Percentiles rank a stretch among this genome's conserved stretches.
phyloP scores from a whole-genome alignment of 2,113 vertebrate genomes.

The Hippocampus abdominalis region DNA sequence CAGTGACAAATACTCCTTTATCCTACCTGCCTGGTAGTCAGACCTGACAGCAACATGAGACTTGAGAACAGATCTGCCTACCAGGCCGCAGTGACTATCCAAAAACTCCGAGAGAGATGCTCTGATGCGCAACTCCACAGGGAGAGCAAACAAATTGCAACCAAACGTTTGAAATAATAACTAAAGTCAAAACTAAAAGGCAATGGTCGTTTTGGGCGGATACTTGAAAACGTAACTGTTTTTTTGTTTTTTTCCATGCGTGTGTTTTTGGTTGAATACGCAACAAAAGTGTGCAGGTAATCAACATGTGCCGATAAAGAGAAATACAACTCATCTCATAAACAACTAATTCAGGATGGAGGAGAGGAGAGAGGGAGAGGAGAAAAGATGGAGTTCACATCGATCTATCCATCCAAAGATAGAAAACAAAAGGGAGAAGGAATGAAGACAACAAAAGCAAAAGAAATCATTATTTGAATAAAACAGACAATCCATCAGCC shows the following conservation, averaged over 20 bases:
- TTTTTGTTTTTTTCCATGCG: constrained; percentile 5
- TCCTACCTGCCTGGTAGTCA: constrained; percentile 60
- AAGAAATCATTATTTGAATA: constrained; percentile 33
- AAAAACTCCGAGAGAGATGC: constrained; percentile 66
- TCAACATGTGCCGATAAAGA: constrained; percentile 78
- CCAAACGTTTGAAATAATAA: constrained; percentile 73
- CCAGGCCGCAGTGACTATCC: constrained; percentile 58
- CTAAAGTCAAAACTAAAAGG: constrained; percentile 52
- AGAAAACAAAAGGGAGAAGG: constrained; percentile 70
- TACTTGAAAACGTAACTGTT: constrained; percentile 49
- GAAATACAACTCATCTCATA: constrained; percentile 78
- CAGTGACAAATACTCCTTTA: constrained; percentile 24
- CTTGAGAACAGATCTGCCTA: constrained; percentile 58
- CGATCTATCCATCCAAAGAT: constrained; percentile 76
- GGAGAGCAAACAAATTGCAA: constrained; percentile 73
- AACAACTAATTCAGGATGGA: constrained; percentile 79
- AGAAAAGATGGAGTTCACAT: constrained; percentile 67
- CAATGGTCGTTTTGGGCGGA: constrained; percentile 62
- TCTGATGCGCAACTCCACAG: constrained; percentile 72
- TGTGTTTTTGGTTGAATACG: constrained; percentile 69
- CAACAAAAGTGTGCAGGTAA: constrained; percentile 77
- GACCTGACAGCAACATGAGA: constrained; percentile 53
- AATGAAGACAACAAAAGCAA: constrained; percentile 64
- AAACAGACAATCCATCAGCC: constrained; percentile 67
- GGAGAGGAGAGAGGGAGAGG: constrained; percentile 61